These are phyloP conservation scores for Natator depressus DNA, from an alignment of 2,113 vertebrate genomes.

Conservation along the genomic window DNA sequence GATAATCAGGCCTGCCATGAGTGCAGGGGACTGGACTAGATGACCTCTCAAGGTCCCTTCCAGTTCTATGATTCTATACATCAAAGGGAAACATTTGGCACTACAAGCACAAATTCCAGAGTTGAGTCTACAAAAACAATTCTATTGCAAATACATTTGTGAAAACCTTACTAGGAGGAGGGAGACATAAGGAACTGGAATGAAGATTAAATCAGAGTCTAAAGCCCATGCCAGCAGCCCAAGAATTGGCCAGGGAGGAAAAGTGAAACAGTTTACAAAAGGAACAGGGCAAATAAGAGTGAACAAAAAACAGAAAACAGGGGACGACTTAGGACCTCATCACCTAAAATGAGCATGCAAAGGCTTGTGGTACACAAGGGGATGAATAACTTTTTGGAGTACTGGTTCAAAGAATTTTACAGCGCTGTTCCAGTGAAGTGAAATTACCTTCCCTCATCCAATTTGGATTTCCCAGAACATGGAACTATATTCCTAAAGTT, in stretches of 20 bases:
- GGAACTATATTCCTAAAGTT: fast-evolving
- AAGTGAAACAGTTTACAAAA: not conserved
- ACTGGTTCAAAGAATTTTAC: not conserved
- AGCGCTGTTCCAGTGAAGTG: not conserved
- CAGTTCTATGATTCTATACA: too few species aligned
- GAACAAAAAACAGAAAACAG: not conserved
- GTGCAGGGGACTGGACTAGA: too few species aligned
- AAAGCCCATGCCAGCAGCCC: not conserved
- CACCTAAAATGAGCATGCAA: not conserved
- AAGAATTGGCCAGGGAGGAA: not conserved
- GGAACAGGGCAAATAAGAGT: not conserved
- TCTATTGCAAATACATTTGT: not conserved
- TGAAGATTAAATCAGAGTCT: not conserved
- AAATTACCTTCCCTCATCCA: not conserved
- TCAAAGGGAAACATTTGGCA: not conserved
- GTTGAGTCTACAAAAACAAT: too few species aligned
- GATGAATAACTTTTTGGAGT: not conserved
- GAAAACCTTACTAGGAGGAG: not conserved
- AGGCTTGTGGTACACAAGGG: not conserved
- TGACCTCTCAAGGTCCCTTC: too few species aligned
- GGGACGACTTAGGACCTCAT: not conserved
- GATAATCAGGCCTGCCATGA: too few species aligned
- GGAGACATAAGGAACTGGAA: not conserved
- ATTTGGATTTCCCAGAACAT: not conserved
- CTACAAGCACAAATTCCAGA: not conserved